These are phyloP conservation scores for Drosophila kohkoa DNA, from an alignment of 1,140 invertebrate species.

Conservation along the genomic window DNA sequence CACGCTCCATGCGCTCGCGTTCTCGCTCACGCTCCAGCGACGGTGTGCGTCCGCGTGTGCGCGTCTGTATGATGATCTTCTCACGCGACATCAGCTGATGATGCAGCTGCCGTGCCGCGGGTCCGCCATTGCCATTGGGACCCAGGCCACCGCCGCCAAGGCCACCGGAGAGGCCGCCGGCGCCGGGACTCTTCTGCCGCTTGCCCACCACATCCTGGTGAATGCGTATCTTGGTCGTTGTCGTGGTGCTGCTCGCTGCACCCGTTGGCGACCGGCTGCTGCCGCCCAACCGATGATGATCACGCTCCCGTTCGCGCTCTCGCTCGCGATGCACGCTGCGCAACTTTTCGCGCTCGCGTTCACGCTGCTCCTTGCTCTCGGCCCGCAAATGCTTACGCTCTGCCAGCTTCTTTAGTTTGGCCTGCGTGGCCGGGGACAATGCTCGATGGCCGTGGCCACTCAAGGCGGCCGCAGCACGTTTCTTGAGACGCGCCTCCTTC, in stretches of 20 bases:
- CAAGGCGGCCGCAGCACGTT: slow-evolving; percentile 70
- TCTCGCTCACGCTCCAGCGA: slow-evolving; percentile 71
- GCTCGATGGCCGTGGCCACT: slow-evolving; percentile 73
- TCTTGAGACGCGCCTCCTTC: slow-evolving; percentile 80
- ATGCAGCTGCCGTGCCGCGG: slow-evolving; percentile 70
- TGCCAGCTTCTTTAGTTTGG: slow-evolving; percentile 75
- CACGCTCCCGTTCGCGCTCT: slow-evolving; percentile 71
- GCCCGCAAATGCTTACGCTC: slow-evolving; percentile 76
- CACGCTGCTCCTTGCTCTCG: slow-evolving; percentile 78
- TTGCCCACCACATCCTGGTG: slow-evolving; percentile 78
- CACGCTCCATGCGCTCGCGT: slow-evolving; percentile 67
- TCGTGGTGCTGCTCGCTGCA: slow-evolving; percentile 62
- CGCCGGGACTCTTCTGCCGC: slow-evolving; percentile 72
- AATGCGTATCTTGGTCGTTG: slow-evolving; percentile 80
- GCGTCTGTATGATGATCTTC: slow-evolving; percentile 81
- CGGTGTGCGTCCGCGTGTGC: slow-evolving; percentile 73
- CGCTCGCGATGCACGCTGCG: slow-evolving; percentile 55
- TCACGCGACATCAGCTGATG: slow-evolving; percentile 78
- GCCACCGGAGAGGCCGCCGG: slow-evolving; percentile 20
- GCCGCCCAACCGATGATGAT: slow-evolving; percentile 72
- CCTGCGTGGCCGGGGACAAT: slow-evolving; percentile 72
- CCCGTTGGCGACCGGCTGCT: slow-evolving; percentile 74
- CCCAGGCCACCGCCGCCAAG: slow-evolving; percentile 20
- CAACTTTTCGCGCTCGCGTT: slow-evolving; percentile 76
- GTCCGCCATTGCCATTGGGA: slow-evolving; percentile 18